Evolutionary conservation across 2,888 invertebrate species (phyloP).

Genomic region (Napeogenes inachia): DNA sequence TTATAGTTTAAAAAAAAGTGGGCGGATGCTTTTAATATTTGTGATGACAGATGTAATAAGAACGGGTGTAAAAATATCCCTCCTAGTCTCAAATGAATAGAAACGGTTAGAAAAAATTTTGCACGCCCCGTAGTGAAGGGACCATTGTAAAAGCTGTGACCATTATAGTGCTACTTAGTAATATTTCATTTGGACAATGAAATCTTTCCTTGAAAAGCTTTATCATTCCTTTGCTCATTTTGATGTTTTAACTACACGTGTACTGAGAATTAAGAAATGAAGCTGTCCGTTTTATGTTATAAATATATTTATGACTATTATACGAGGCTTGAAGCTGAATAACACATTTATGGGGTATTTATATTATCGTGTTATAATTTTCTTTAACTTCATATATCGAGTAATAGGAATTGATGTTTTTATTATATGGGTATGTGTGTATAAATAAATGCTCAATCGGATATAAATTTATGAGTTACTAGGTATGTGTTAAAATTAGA

Average conservation of each 20-base stretch:
- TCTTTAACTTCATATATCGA: no score
- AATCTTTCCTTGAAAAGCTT: conserved; percentile 24
- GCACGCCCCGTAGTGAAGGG: conserved; percentile 29
- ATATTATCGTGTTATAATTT: not conserved
- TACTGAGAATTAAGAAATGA: conserved; percentile 1
- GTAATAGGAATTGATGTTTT: no score
- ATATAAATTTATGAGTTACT: no score
- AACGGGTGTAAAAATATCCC: conserved; percentile 31
- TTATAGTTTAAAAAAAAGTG: conserved; percentile 29
- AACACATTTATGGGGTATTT: not conserved
- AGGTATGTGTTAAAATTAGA: no score
- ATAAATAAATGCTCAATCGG: no score
- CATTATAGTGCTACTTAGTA: conserved; percentile 22
- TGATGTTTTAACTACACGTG: conserved; percentile 6
- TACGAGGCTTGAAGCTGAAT: conserved; percentile 12
- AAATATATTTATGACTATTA: conserved; percentile 3
- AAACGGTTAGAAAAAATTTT: conserved; percentile 21
- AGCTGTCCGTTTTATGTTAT: conserved; percentile 4
- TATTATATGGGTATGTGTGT: no score
- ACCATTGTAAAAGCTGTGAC: conserved; percentile 6
- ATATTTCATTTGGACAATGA: conserved; percentile 27
- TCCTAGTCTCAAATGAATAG: conserved; percentile 10
- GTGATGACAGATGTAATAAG: conserved; percentile 42
- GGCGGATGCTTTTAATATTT: conserved; percentile 30
- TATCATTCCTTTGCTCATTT: conserved; percentile 15